A percentile compares a stretch with the other conserved stretches of the same genome.
phyloP scores from a whole-genome alignment of 2,797 vertebrate species.

The Halcyon smyrnensis region DNA sequence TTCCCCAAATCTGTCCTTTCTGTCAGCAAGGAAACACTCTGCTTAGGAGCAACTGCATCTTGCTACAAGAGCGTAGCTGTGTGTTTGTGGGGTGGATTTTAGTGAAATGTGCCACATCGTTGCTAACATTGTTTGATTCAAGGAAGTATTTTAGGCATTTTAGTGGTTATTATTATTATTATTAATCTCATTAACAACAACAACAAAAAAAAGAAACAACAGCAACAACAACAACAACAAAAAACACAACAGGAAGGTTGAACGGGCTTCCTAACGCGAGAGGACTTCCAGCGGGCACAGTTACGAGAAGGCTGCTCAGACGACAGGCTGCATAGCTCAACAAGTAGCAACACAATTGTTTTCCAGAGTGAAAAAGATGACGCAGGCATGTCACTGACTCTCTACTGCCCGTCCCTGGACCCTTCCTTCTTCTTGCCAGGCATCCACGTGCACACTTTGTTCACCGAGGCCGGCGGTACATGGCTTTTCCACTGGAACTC shows the following conservation, averaged over 20 bases:
- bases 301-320: neutral
- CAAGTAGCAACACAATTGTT: neutral
- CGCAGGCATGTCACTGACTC: neutral
- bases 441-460: neutral
- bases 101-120: neutral
- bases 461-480: rapidly evolving
- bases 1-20: constrained; percentile 2
- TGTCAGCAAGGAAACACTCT: constrained; percentile 39
- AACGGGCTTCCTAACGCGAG: neutral
- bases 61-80: neutral
- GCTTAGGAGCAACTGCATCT: neutral
- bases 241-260: neutral
- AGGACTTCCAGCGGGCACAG: neutral
- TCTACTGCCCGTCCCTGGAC: neutral
- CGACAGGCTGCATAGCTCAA: neutral
- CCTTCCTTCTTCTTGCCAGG: neutral
- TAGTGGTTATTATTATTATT: constrained; percentile 17
- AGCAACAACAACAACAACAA: neutral
- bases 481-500: neutral
- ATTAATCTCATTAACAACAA: constrained; percentile 1
- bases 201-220: neutral
- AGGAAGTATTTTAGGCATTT: constrained; percentile 1
- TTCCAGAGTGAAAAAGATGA: neutral
- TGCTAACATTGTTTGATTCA: neutral
- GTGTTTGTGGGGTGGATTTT: neutral